Evolutionary conservation across 1,140 invertebrate genomes (phyloP).

Genomic region (Spodoptera frugiperda): DNA sequence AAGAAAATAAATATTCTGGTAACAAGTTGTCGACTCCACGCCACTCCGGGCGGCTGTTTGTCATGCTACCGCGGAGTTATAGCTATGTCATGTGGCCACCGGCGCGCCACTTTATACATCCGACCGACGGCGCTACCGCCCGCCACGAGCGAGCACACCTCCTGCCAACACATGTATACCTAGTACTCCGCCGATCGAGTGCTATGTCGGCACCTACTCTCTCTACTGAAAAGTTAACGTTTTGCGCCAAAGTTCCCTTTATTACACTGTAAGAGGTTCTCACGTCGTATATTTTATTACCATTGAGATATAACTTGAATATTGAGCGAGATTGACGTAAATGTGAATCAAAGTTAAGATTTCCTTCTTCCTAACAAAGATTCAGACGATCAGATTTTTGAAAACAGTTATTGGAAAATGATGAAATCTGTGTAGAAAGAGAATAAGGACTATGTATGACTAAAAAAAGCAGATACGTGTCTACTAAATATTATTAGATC

Average conservation of each 20-base stretch:
- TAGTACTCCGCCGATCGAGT: slow-evolving; percentile 50
- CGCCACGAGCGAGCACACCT: slow-evolving; percentile 70
- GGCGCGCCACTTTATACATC: slow-evolving; percentile 84
- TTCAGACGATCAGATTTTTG: too few relatives aligned
- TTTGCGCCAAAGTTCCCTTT: slow-evolving; percentile 42
- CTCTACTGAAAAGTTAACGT: slow-evolving; percentile 50
- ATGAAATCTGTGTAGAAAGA: too few relatives aligned
- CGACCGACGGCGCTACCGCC: slow-evolving; percentile 80
- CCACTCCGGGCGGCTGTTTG: slow-evolving; percentile 69
- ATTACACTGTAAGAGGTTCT: slow-evolving; percentile 41
- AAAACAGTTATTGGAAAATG: too few relatives aligned
- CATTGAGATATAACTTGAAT: slow-evolving; percentile 36
- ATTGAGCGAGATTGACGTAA: slow-evolving; percentile 37
- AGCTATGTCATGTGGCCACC: slow-evolving; percentile 82
- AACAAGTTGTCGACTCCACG: slow-evolving; percentile 65
- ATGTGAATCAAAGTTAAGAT: neutral
- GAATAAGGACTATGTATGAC: neutral
- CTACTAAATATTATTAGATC: neutral
- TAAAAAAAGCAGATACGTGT: neutral
- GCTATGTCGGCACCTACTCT: slow-evolving; percentile 43
- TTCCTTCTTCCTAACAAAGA: neutral
- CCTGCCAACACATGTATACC: slow-evolving; percentile 57
- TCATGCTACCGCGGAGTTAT: slow-evolving; percentile 82
- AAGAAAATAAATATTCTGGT: neutral
- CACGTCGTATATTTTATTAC: slow-evolving; percentile 46